Percentiles rank a stretch among this genome's conserved stretches.
These are phyloP conservation scores for Caranx melampygus DNA, from an alignment of 2,113 vertebrate species.

Conservation along the genomic window DNA sequence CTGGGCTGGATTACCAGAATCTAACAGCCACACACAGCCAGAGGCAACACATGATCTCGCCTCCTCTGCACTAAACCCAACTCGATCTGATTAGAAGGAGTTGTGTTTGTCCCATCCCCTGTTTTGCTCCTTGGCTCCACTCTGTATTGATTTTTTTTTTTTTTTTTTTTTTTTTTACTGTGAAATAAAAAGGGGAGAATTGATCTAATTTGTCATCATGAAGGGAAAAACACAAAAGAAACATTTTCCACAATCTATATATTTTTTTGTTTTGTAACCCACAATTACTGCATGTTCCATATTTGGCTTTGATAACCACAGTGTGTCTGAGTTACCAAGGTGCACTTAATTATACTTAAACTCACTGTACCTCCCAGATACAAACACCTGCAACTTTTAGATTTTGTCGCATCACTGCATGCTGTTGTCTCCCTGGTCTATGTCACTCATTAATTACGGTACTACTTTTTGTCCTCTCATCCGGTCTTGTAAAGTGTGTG, in stretches of 20 bases:
- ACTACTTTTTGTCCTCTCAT: background rate
- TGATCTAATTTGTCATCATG: background rate
- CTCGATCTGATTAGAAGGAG: constrained; percentile 27
- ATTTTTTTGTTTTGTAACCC: background rate
- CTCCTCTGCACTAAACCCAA: constrained; percentile 24
- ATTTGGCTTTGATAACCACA: background rate
- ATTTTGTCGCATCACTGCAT: background rate
- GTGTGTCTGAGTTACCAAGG: background rate
- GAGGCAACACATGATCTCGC: constrained; percentile 29
- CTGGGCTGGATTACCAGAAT: constrained; percentile 53
- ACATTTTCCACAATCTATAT: background rate
- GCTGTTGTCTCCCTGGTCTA: background rate
- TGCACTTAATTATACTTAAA: background rate
- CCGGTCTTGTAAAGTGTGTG: background rate
- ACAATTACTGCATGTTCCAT: background rate
- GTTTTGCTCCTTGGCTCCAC: constrained; percentile 8
- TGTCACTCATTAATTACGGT: background rate
- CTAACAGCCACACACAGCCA: constrained; percentile 42
- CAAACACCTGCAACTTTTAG: background rate
- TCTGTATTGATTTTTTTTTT: constrained; percentile 44
- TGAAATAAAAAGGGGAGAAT: background rate
- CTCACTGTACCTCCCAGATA: background rate
- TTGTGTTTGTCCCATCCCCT: constrained; percentile 3
- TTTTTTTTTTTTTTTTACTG: background rate
- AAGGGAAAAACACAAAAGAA: constrained; percentile 11